Conservation (phyloP, 2,888 invertebrate genomes). For the Glyphotaelius pellucidus region DNA sequence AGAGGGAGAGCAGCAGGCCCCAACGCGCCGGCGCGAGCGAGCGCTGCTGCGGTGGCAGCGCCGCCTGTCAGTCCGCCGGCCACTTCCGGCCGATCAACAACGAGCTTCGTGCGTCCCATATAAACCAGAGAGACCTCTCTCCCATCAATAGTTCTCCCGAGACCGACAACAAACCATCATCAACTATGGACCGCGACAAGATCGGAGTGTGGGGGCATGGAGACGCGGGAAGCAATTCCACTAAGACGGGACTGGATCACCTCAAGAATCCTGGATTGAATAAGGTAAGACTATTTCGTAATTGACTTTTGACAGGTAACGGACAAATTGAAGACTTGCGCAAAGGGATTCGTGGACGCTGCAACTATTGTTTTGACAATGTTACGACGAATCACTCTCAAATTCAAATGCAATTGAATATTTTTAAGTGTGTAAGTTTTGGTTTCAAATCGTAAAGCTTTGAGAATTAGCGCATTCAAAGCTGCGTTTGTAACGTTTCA, state of each 20-base stretch:
- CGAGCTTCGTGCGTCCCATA: constrained; percentile 40
- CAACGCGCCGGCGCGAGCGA: constrained; percentile 46
- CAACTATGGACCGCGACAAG: constrained; percentile 78
- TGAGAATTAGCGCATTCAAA: background rate
- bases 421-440: background rate
- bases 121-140: constrained; percentile 69
- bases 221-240: constrained; percentile 76
- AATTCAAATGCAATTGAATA: background rate
- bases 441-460: background rate
- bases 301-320: constrained; percentile 63
- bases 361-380: constrained; percentile 30
- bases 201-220: constrained; percentile 80
- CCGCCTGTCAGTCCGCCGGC: constrained; percentile 57
- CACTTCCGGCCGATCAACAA: constrained; percentile 59
- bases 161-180: constrained; percentile 59
- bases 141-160: constrained; percentile 70
- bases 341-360: constrained; percentile 21
- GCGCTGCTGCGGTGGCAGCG: constrained; percentile 52
- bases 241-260: constrained; percentile 82
- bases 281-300: constrained; percentile 77
- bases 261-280: constrained; percentile 83
- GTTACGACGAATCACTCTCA: background rate
- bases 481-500: background rate
- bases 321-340: background rate
- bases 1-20: constrained; percentile 26